A percentile compares a stretch with the other conserved stretches of the same genome.
These are phyloP conservation scores for Neodontobutis hainanensis DNA, from an alignment of 2,113 vertebrate species.

Conservation along the genomic window DNA sequence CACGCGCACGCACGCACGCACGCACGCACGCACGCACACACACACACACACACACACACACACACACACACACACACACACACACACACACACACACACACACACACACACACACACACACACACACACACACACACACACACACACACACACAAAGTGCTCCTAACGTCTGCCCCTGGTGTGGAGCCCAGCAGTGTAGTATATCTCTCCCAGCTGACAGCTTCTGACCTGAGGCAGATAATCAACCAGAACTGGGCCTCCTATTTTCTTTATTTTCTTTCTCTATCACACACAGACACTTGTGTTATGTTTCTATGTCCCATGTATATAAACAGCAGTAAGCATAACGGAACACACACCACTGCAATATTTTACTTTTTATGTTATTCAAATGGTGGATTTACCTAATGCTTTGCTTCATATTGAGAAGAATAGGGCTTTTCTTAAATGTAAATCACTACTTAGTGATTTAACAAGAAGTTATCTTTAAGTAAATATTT, in stretches of 20 bases:
- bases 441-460: too few species aligned
- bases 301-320: background rate
- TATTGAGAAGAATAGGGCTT: too few species aligned
- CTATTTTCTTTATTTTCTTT: conserved; percentile 35
- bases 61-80: conserved; percentile 20
- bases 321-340: background rate
- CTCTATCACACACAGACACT: background rate
- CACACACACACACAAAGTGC: conserved; percentile 23
- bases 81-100: conserved; percentile 9
- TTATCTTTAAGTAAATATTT: too few species aligned
- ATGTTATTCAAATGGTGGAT: too few species aligned
- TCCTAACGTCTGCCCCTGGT: conserved; percentile 35
- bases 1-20: conserved; percentile 12
- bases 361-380: too few species aligned
- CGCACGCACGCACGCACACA: conserved; percentile 24
- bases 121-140: conserved; percentile 12
- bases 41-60: conserved; percentile 11
- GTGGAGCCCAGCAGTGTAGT: conserved; percentile 42
- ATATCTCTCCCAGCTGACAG: conserved; percentile 65
- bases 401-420: too few species aligned
- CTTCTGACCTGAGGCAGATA: conserved; percentile 57
- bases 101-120: conserved; percentile 19
- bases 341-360: too few species aligned
- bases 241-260: conserved; percentile 27
- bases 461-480: too few species aligned